Percentiles rank a stretch among this genome's conserved stretches.
These are phyloP conservation scores for Quadroppia sp. DNA, from an alignment of 2,888 invertebrate genomes.

Conservation along the genomic window DNA sequence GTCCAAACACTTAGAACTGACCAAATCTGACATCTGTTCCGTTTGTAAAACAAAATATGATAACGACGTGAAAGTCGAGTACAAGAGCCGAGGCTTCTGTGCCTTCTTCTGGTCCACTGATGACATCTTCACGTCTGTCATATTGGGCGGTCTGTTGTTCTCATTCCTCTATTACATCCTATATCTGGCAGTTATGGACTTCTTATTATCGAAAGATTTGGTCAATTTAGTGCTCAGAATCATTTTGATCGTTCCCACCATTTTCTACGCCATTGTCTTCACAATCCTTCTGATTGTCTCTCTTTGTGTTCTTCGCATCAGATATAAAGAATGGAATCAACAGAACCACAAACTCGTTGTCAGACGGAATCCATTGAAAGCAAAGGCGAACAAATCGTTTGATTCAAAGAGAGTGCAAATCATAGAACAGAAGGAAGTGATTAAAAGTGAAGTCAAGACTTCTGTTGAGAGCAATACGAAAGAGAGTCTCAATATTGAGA, in stretches of 20 bases:
- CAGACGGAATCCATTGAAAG: not conserved
- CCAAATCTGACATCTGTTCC: not conserved
- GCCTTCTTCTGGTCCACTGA: not conserved
- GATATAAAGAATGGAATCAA: not conserved
- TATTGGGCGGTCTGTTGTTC: not conserved
- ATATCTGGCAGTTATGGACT: constrained; percentile 11
- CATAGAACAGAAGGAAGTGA: no score
- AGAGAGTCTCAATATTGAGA: no score
- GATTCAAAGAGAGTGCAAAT: no score
- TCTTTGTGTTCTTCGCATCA: not conserved
- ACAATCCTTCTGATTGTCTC: not conserved
- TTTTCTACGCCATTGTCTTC: not conserved
- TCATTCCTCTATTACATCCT: constrained; percentile 24
- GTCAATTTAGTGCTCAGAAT: not conserved
- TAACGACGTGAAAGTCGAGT: not conserved
- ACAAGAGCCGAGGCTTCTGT: not conserved
- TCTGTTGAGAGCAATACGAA: no score
- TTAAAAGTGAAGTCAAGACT: no score
- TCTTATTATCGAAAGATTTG: not conserved
- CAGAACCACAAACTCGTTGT: not conserved
- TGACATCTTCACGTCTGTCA: not conserved
- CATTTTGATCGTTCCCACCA: constrained; percentile 21
- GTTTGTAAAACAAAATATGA: not conserved
- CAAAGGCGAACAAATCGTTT: not conserved
- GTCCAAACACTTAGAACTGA: not conserved